Evolutionary conservation across 2,888 invertebrate species (phyloP), one percentile per base, ranked within the genome.

Genomic region (Tinea semifulvella): DNA sequence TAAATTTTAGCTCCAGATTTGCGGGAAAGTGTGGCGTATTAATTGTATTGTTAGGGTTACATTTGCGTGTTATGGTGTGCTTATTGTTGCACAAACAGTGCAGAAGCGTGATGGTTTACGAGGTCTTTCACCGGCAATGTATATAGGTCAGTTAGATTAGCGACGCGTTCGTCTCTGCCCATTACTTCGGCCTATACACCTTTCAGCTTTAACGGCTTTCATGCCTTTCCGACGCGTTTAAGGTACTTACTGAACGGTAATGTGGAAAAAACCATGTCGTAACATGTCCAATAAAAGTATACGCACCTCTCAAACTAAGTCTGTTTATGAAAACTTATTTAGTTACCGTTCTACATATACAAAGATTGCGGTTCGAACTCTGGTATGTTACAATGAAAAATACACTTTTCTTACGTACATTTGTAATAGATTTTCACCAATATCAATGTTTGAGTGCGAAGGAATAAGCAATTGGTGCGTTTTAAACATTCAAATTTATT

Each of bases 101-200:
- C 71, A 68, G 67, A 63, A 60, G 58, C 61, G 63, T 58, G 68
- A 65, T 70, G 68, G 73, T 79, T 79, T 76, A 80, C 65, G 79
- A 77, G 79, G 79, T 80, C 77, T 77, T 79, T 80, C 79, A 79
- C 79, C 79, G 71, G 53, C 58, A 64, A 61, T 61, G 59, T 65
- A 79, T 76, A 80, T 80, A 63, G 79, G 79, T 79, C 79, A 80
- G 69, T 68, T 66, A 79, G 79, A 79, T 77, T 80, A 79, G 73
- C 68, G 64, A 67, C 64, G 68, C 67, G 68, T 67, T 68, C 63
- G 68, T 60, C 54, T 57, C 56, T 68, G 60, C 54, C 57, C 56
- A 48, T 46, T 52, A 56, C 54, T 56, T 6, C 31, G 31, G 31
- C 31, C 31, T 31, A n/a, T 6, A 26, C 13, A 31, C 31, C 31